Conservation (phyloP, 2,113 vertebrate species). For the Cyprinus carpio region DNA sequence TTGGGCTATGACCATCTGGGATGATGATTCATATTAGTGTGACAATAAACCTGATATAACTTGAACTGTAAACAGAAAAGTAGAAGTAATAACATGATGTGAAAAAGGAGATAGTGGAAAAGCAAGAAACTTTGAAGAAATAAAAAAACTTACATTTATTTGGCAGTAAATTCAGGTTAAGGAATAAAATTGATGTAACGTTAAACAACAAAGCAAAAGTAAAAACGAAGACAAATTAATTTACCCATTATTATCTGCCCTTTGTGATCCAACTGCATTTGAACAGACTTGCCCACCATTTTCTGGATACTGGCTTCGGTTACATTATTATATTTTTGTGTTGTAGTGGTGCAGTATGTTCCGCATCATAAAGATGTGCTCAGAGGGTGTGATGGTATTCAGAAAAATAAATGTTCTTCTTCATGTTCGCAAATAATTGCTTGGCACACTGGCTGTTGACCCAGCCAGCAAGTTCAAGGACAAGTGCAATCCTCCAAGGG, state of each 20-base stretch:
- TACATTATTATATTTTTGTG: not conserved
- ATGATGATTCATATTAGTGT: too few species aligned
- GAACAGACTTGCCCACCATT: not conserved
- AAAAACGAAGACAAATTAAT: not conserved
- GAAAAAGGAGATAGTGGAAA: too few species aligned
- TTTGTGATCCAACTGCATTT: not conserved
- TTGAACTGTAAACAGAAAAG: too few species aligned
- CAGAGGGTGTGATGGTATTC: not conserved
- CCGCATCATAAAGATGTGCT: not conserved
- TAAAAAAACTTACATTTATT: too few species aligned
- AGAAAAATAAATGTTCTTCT: not conserved
- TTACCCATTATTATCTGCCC: not conserved
- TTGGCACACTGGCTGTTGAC: not conserved
- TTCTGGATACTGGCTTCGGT: not conserved
- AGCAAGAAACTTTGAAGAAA: too few species aligned
- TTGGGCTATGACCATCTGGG: too few species aligned
- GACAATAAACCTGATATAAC: too few species aligned
- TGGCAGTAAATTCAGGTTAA: too few species aligned
- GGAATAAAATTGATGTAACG: too few species aligned
- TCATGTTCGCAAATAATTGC: not conserved
- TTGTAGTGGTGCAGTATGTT: not conserved
- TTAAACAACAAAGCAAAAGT: not conserved
- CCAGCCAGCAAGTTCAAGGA: slow-evolving; percentile 5
- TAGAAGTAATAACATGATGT: too few species aligned
- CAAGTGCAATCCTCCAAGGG: not conserved